Evolutionary conservation across 2,888 invertebrate species (phyloP).

Genomic region (Nomada lathburiana): DNA sequence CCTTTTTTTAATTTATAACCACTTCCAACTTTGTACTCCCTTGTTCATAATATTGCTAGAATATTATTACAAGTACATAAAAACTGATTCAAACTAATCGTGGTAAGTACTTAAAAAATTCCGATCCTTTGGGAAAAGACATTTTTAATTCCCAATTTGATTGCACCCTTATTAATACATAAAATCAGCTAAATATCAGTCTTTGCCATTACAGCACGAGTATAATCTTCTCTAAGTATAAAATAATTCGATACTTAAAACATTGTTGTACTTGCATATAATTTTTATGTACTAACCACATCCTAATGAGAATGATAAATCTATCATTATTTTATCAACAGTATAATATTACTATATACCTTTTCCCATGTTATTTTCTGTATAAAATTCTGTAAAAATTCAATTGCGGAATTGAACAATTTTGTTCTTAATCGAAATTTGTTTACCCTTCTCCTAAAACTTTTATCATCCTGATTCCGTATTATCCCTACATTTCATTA

Average conservation of each 20-base stretch:
- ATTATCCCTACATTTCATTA: slow-evolving; percentile 9
- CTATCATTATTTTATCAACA: background rate
- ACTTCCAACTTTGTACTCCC: too few relatives aligned
- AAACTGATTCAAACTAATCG: background rate
- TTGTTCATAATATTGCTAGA: too few relatives aligned
- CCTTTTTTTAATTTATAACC: background rate
- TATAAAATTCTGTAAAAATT: background rate
- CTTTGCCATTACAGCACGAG: slow-evolving; percentile 30
- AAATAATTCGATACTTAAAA: background rate
- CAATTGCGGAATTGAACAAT: slow-evolving; percentile 4
- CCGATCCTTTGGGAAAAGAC: slow-evolving; percentile 21
- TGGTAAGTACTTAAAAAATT: slow-evolving; percentile 43
- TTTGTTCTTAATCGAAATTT: slow-evolving; percentile 14
- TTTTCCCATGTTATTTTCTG: background rate
- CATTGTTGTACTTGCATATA: background rate
- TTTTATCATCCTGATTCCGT: background rate
- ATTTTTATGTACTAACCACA: background rate
- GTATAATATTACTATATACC: background rate
- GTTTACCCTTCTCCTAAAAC: slow-evolving; percentile 14
- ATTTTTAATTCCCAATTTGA: slow-evolving; percentile 3
- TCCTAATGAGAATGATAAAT: background rate
- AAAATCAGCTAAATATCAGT: slow-evolving; percentile 48
- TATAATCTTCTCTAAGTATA: slow-evolving; percentile 13
- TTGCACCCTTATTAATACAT: slow-evolving; percentile 14
- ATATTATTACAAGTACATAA: too few relatives aligned